These are phyloP conservation scores for Polydrusus tereticollis DNA, from an alignment of 2,888 invertebrate species.

Conservation along the genomic window DNA sequence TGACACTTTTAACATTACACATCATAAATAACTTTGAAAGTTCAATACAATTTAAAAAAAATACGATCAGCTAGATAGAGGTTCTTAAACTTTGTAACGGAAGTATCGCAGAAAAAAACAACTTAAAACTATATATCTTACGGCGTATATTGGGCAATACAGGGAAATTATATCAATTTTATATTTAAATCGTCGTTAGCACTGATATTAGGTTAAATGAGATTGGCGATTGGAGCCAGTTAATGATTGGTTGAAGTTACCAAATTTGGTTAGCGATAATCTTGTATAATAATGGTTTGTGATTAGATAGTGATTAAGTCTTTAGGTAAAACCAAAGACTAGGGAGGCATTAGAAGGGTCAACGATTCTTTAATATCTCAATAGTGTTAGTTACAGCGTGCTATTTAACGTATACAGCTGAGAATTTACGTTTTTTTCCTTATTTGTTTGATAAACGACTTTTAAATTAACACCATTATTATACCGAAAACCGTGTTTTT, in stretches of 20 bases:
- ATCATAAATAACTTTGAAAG: too few species aligned
- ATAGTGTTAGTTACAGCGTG: too few species aligned
- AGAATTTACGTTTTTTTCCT: too few species aligned
- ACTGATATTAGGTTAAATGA: background rate
- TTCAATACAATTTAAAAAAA: too few species aligned
- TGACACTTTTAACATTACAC: too few species aligned
- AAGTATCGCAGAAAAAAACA: background rate
- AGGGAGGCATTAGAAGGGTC: background rate
- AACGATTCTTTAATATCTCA: background rate
- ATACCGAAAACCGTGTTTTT: too few species aligned
- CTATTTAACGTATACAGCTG: too few species aligned
- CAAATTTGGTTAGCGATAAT: slow-evolving; percentile 6
- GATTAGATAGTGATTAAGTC: background rate
- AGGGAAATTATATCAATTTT: background rate
- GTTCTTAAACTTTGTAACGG: background rate
- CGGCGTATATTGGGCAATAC: background rate
- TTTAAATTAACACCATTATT: too few species aligned
- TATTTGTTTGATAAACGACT: too few species aligned
- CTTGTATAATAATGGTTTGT: background rate
- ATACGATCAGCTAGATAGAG: too few species aligned
- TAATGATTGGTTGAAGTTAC: slow-evolving; percentile 4
- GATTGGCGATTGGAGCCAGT: background rate
- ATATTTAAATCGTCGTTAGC: background rate
- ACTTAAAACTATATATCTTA: background rate
- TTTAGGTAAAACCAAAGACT: background rate